Base-by-base conservation (phyloP, 2,888 invertebrate genomes). In the Acheta domesticus region DNA sequence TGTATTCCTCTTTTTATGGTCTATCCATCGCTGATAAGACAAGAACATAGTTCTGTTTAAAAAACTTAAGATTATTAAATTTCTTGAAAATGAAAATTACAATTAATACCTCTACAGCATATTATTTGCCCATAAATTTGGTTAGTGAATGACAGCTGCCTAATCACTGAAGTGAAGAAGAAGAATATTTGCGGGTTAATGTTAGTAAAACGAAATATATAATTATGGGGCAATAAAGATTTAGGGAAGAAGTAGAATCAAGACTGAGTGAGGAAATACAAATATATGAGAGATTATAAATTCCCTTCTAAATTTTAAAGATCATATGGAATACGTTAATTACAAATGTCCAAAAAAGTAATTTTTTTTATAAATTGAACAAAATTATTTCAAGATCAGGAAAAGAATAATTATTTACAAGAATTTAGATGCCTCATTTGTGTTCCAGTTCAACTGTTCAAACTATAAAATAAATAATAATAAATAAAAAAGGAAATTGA, bases 151-250 rank as follows among this genome's bases (percentile, higher is more conserved):
- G 14, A n/a, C n/a, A n/a, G n/a, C n/a, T n/a, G n/a, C n/a, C n/a
- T n/a, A n/a, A n/a, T n/a, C n/a, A n/a, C n/a, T n/a, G n/a, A n/a
- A n/a, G n/a, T n/a, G n/a, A n/a, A n/a, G n/a, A n/a, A n/a, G n/a
- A n/a, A n/a, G n/a, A 36, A 50, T 48, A 4, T 21, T 50, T 19
- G 62, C 8, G 19, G 20, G 48, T 11, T 2, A 23, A 23, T 78
- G 78, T 16, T 14, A 23, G 62, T 78, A 23, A 62, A 21, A 78
- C 23, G 74, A 78, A 78, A 21, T 77, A 21, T 77, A 77, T 48
- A 50, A 12, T n/a, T 8, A 62, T 62, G 62, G 14, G 14, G n/a
- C 62, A 14, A 62, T 12, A 14, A 12, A 62, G 62, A 16, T 62
- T 62, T 62, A 62, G 62, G 62, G 62, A 62, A 62, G 62, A n/a